These are phyloP conservation scores for Bothrops jararaca DNA, from an alignment of 2,113 vertebrate species.

Conservation along the genomic window DNA sequence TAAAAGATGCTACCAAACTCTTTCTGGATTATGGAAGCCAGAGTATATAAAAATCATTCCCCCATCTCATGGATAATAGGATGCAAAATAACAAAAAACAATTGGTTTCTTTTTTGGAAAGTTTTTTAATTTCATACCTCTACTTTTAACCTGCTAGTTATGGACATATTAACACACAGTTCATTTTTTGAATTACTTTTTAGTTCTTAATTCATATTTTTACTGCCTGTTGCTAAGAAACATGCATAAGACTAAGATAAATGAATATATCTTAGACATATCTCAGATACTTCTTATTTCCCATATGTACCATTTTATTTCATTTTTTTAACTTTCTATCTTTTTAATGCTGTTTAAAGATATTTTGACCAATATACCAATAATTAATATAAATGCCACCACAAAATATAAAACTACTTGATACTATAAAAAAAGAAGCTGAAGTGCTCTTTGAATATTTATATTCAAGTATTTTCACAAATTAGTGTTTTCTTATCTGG, in stretches of 20 bases:
- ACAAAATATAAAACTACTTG: neutral
- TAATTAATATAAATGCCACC: neutral
- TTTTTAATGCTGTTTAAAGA: neutral
- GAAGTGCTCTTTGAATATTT: neutral
- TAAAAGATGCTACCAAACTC: neutral
- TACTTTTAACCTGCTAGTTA: constrained; percentile 41
- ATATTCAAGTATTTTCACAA: neutral
- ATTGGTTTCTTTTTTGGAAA: constrained; percentile 38
- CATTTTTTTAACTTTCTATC: constrained; percentile 39
- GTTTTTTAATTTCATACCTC: constrained; percentile 35
- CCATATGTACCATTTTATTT: constrained; percentile 41
- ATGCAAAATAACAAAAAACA: neutral
- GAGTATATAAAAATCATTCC: neutral
- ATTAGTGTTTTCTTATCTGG: neutral
- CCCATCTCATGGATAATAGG: neutral
- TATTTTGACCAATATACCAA: neutral
- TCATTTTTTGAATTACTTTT: constrained; percentile 67
- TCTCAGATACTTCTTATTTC: constrained; percentile 24
- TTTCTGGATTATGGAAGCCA: neutral
- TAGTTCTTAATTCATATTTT: constrained; percentile 60
- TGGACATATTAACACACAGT: constrained; percentile 29
- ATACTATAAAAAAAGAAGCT: neutral
- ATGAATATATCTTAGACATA: constrained; percentile 35
- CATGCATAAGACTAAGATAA: constrained; percentile 57
- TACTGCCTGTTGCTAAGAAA: constrained; percentile 68